Base-by-base conservation (phyloP, 1,140 invertebrate species). In the Aphelinus certus region DNA sequence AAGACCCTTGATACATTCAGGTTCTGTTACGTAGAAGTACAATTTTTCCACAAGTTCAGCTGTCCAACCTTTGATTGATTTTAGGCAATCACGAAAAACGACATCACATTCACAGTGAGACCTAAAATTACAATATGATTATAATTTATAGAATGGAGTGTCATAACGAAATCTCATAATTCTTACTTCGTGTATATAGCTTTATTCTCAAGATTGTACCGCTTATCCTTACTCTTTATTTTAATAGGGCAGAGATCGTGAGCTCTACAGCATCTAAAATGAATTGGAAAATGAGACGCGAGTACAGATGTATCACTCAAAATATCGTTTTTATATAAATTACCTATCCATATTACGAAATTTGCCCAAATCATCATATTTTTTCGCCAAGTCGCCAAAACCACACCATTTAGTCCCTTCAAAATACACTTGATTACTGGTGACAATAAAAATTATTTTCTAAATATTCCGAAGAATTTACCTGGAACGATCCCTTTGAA, bases 101-200 rank as follows among this genome's bases (percentile, higher is more conserved):
- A 94, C 91, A 83, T 96, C 95, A 85, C 95, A 96, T 4, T 89
- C 88, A 83, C 95, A 96, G 83, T 95, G 94, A 0, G 93, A 94
- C 82, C 91, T 92, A 77, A 3, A 62, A 26, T 26, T 43, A 61
- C 49, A 45, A 43, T 60, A 62, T 9, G 10, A 65, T 66, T 66
- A 7, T n/a, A 26, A 66, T 7, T 53, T 3, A 61, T 26, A 10
- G 47, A 26, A 26, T 26, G 26, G 26, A 26, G 26, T 26, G 26
- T 26, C 26, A 26, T 26, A 26, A 26, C 26, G 26, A 26, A 26
- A 26, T 26, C 26, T 26, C 26, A 26, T 26, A 26, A 26, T 26
- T 79, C 88, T 89, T 82, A 92, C 90, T 94, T 95, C 69, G 94
- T 95, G 85, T 94, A 95, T 48, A 94, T 83, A 1, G 93, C 93